Evolutionary conservation across 1,140 invertebrate species (phyloP).

Genomic region (Halesus radiatus): DNA sequence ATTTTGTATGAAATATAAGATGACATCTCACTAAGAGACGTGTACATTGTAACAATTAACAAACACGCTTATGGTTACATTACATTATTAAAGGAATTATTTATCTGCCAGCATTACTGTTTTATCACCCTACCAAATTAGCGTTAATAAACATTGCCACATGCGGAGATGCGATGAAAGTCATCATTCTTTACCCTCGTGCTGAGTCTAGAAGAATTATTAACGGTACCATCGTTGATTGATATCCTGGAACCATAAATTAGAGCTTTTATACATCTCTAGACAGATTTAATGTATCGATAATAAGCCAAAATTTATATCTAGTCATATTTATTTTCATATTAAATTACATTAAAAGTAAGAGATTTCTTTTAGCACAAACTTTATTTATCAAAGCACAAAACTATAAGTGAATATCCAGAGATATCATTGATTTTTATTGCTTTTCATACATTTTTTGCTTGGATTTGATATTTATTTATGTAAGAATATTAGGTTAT

Average conservation of each 20-base stretch:
- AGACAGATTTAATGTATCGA: conserved; percentile 58
- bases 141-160: conserved; percentile 47
- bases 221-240: conserved; percentile 42
- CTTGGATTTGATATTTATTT: conserved; percentile 56
- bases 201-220: conserved; percentile 50
- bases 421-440: conserved; percentile 49
- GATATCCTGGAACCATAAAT: conserved; percentile 57
- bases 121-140: conserved; percentile 52
- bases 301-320: conserved; percentile 58
- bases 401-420: conserved; percentile 50
- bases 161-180: conserved; percentile 40
- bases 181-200: conserved; percentile 50
- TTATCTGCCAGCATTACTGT: conserved; percentile 37
- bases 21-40: conserved; percentile 51
- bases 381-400: conserved; percentile 53
- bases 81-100: conserved; percentile 40
- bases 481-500: conserved; percentile 53
- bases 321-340: conserved; percentile 59
- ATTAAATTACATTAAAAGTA: conserved; percentile 57
- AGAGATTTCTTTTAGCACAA: conserved; percentile 54
- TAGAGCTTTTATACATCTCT: conserved; percentile 59
- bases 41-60: conserved; percentile 54
- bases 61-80: conserved; percentile 43
- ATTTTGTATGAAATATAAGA: conserved; percentile 58
- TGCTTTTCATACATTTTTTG: conserved; percentile 50